phyloP scores from a whole-genome alignment of 2,113 vertebrate species.

The Notarius quadriscutis region DNA sequence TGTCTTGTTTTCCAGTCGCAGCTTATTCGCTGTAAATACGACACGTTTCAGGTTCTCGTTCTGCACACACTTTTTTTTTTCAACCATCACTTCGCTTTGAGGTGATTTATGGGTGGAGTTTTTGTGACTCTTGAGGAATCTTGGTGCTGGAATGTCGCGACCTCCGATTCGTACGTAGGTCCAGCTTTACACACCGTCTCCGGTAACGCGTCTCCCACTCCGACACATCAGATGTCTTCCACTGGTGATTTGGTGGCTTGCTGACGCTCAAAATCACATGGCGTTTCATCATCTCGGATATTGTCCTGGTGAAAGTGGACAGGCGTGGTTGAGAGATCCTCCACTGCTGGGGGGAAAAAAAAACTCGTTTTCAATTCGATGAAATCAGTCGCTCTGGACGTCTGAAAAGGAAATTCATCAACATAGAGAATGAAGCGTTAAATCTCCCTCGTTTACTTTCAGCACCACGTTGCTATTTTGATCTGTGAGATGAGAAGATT shows the following conservation, averaged over 20 bases:
- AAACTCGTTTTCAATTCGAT: too few species aligned
- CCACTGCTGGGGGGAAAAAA: too few species aligned
- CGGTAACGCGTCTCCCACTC: background rate
- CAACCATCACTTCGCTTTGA: background rate
- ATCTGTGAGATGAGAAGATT: background rate
- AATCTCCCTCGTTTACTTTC: background rate
- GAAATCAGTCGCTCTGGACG: too few species aligned
- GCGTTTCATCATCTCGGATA: background rate
- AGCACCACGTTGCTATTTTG: background rate
- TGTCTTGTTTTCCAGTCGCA: background rate
- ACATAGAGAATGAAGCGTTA: background rate
- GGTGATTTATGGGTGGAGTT: background rate
- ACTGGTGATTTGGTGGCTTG: too few species aligned
- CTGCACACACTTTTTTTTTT: background rate
- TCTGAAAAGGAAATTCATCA: background rate
- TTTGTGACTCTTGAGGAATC: background rate
- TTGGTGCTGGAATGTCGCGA: background rate
- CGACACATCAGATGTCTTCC: background rate
- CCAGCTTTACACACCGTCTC: background rate
- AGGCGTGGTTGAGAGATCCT: background rate
- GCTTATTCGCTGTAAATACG: background rate
- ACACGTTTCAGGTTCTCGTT: background rate
- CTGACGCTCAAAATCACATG: too few species aligned
- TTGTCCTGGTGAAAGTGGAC: background rate
- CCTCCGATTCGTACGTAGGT: too few species aligned